These are phyloP conservation scores for Drosophila willistoni DNA, from an alignment of 1,140 invertebrate species.

Conservation along the genomic window DNA sequence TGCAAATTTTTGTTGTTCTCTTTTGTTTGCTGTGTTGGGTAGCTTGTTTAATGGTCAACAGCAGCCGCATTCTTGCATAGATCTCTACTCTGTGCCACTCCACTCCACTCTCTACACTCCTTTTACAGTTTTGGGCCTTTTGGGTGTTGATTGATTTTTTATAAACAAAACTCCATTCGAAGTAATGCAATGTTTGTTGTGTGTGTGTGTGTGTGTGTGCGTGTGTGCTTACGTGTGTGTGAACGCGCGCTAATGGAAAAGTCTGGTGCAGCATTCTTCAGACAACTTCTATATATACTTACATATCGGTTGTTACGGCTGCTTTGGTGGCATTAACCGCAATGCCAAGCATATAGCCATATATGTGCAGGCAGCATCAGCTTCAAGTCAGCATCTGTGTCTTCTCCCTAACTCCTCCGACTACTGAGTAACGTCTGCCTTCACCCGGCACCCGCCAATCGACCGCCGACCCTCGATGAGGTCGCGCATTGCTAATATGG, in stretches of 20 bases:
- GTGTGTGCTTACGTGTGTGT: neutral
- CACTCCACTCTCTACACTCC: constrained; percentile 19
- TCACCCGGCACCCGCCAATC: constrained; percentile 19
- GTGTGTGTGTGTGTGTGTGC: neutral
- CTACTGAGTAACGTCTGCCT: constrained; percentile 7
- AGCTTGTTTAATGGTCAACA: constrained; percentile 12
- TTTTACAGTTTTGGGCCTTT: constrained; percentile 63
- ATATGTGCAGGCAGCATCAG: constrained; percentile 47
- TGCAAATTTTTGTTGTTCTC: neutral
- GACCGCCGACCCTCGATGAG: constrained; percentile 36
- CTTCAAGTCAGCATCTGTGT: constrained; percentile 27
- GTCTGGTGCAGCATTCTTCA: constrained; percentile 73
- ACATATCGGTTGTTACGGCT: constrained; percentile 44
- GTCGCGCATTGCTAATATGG: constrained; percentile 75
- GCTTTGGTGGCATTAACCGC: constrained; percentile 74
- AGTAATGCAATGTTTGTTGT: constrained; percentile 1
- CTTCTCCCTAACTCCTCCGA: constrained; percentile 27
- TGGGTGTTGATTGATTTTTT: constrained; percentile 81
- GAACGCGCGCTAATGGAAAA: constrained; percentile 64
- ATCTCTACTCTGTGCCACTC: neutral
- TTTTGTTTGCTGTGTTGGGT: neutral
- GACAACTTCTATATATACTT: constrained; percentile 48
- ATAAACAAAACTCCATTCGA: constrained; percentile 62
- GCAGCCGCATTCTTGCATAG: constrained; percentile 61
- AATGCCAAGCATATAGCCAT: constrained; percentile 62